Percentiles rank a stretch among this genome's conserved stretches.
Conservation (phyloP, 2,888 invertebrate species). For the Spilosoma lubricipeda region DNA sequence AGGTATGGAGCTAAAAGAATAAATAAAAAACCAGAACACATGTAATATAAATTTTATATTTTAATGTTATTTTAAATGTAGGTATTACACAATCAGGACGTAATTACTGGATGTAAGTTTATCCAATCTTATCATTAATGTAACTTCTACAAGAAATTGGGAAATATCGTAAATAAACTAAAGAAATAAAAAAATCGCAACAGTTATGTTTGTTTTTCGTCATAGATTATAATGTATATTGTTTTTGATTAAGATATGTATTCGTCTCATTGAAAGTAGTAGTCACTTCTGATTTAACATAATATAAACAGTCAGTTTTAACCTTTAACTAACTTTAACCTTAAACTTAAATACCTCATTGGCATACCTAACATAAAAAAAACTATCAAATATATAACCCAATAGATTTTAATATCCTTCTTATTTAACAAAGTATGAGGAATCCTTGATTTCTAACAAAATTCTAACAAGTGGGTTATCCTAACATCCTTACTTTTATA, state of each 20-base stretch:
- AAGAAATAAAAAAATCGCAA: neutral
- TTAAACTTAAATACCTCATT: too few species aligned
- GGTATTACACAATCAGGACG: neutral
- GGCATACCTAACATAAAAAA: neutral
- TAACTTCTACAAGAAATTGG: neutral
- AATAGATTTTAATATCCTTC: neutral
- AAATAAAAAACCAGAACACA: neutral
- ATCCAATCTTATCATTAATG: neutral
- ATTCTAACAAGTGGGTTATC: too few species aligned
- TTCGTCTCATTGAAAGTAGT: neutral
- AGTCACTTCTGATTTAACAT: neutral
- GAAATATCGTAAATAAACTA: neutral
- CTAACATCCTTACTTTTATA: neutral
- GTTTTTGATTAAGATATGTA: neutral
- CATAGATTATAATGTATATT: neutral
- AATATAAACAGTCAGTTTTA: too few species aligned
- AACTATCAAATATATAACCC: neutral
- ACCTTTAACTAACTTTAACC: too few species aligned
- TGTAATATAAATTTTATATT: neutral
- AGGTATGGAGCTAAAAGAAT: neutral
- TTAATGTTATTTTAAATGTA: slow-evolving; percentile 2
- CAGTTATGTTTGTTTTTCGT: neutral
- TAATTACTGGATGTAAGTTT: neutral
- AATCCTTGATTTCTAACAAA: neutral
- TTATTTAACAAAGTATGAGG: neutral